Percentiles rank a stretch among this genome's conserved stretches.
These are phyloP conservation scores for Ethmia dodecea DNA, from an alignment of 2,888 invertebrate genomes.

Conservation along the genomic window DNA sequence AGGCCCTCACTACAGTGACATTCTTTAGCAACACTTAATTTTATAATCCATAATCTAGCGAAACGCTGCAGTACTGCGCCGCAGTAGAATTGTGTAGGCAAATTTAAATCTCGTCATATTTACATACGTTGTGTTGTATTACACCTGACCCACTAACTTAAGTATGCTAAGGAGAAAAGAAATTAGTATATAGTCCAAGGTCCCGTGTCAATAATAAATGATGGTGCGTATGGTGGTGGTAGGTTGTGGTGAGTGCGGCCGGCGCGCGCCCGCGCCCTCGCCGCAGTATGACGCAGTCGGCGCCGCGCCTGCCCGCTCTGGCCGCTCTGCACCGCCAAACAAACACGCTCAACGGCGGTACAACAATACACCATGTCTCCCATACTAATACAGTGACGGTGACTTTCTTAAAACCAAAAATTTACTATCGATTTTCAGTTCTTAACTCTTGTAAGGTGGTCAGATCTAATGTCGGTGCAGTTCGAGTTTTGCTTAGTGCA, in stretches of 20 bases:
- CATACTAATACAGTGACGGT: conserved; percentile 29
- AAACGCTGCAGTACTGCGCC: no score
- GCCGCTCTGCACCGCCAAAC: conserved; percentile 25
- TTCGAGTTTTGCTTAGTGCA: no score
- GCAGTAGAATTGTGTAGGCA: no score
- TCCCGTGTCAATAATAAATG: conserved; percentile 60
- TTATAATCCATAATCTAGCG: no score
- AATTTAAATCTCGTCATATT: no score
- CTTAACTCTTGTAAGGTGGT: no score
- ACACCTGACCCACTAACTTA: conserved; percentile 6
- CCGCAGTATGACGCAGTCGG: conserved; percentile 70
- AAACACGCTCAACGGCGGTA: conserved; percentile 30
- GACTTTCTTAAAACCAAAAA: no score
- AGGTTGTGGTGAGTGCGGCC: conserved; percentile 29
- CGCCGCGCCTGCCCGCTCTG: conserved; percentile 44
- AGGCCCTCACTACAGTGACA: no score
- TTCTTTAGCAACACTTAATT: no score
- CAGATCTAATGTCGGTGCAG: no score
- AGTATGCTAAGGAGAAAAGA: conserved; percentile 27
- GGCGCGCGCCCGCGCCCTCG: conserved; percentile 29
- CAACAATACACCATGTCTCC: conserved; percentile 32
- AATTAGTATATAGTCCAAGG: conserved; percentile 65
- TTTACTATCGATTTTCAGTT: no score
- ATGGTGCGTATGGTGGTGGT: conserved; percentile 47
- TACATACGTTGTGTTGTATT: no score